Conservation (phyloP, 1,140 invertebrate species). For the Caenorhabditis remanei region DNA sequence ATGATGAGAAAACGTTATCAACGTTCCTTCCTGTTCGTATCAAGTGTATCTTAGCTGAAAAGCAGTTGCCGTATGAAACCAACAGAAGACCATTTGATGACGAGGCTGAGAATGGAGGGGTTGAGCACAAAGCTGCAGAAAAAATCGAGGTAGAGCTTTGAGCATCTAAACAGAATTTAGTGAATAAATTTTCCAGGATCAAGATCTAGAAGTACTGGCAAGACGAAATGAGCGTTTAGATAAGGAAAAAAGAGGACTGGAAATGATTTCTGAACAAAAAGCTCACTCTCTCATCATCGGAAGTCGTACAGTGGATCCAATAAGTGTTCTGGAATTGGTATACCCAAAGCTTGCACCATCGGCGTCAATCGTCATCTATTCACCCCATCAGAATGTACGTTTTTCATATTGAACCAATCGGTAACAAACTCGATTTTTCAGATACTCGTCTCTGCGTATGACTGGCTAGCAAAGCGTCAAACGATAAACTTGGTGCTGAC, state of each 20-base stretch:
- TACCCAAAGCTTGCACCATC: slow-evolving; percentile 40
- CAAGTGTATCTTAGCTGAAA: slow-evolving; percentile 9
- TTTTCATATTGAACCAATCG: not conserved
- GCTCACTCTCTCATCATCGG: slow-evolving; percentile 18
- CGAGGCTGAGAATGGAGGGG: not conserved
- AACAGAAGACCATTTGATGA: not conserved
- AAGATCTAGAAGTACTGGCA: slow-evolving; percentile 17
- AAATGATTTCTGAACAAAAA: not conserved
- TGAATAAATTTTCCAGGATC: slow-evolving; percentile 20
- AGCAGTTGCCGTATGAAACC: slow-evolving; percentile 29
- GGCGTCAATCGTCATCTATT: slow-evolving; percentile 53
- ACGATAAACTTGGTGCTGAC: slow-evolving; percentile 38
- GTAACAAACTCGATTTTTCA: not conserved
- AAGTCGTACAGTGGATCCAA: slow-evolving; percentile 43
- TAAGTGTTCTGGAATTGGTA: slow-evolving; percentile 30
- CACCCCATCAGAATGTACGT: slow-evolving; percentile 44
- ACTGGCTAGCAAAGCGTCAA: slow-evolving; percentile 46
- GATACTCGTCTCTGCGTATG: slow-evolving; percentile 41
- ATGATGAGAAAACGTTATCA: slow-evolving; percentile 10
- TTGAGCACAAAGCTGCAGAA: not conserved
- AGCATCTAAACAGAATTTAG: not conserved
- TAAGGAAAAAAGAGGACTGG: slow-evolving; percentile 12
- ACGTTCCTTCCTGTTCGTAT: slow-evolving; percentile 55
- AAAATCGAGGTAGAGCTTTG: not conserved
- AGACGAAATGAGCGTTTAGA: slow-evolving; percentile 37